Evolutionary conservation across 2,797 vertebrate species (phyloP).

Genomic region (Toxotes lorentzi): DNA sequence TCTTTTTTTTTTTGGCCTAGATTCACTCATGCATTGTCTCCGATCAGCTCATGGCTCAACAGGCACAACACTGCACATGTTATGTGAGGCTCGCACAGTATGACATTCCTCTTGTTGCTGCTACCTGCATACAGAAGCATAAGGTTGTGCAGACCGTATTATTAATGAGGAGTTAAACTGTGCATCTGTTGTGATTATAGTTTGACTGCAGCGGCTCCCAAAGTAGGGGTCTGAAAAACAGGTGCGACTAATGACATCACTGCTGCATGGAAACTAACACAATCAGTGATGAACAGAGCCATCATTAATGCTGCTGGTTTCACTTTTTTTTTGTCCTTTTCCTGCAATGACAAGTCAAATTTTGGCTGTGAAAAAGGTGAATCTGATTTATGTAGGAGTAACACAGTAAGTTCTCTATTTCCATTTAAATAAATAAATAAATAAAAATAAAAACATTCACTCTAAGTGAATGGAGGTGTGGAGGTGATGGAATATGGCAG

Average conservation of each 20-base stretch:
- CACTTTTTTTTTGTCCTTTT: neutral
- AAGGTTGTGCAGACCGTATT: constrained; percentile 7
- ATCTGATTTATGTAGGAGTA: neutral
- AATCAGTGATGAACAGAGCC: neutral
- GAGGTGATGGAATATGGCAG: no score
- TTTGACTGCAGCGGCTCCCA: neutral
- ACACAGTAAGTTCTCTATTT: neutral
- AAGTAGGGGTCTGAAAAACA: neutral
- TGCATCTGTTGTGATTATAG: neutral
- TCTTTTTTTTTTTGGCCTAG: constrained; percentile 28
- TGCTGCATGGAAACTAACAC: neutral
- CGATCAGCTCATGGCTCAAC: constrained; percentile 55
- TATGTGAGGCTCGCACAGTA: constrained; percentile 29
- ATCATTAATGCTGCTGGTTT: neutral
- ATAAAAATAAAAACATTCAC: no score
- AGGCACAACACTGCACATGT: constrained; percentile 37
- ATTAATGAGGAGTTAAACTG: constrained; percentile 22
- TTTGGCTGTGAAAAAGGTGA: neutral
- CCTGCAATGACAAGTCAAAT: neutral
- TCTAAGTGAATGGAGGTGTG: no score
- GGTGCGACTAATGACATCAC: neutral
- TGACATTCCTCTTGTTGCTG: constrained; percentile 13
- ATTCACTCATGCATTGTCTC: constrained; percentile 44
- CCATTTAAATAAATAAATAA: no score
- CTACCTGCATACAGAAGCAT: constrained; percentile 1